phyloP scores from a whole-genome alignment of 1,140 invertebrate species.

The Eubasilissa regina region DNA sequence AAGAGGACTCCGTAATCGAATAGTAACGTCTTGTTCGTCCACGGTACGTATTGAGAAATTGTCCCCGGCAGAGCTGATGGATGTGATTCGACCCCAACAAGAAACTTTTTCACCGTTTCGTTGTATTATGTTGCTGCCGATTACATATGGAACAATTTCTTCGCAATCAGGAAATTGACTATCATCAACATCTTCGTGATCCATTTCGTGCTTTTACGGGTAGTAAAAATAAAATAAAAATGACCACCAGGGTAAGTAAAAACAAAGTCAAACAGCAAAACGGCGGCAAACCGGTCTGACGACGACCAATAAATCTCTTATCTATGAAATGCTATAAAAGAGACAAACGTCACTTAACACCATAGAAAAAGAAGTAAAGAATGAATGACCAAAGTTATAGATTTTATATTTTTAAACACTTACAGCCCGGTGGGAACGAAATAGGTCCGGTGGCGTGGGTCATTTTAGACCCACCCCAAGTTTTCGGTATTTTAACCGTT shows the following conservation, averaged over 20 bases:
- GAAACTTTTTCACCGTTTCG: slow-evolving; percentile 68
- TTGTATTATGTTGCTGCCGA: slow-evolving; percentile 66
- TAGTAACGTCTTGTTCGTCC: slow-evolving; percentile 67
- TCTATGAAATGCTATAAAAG: too few relatives aligned
- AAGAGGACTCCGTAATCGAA: slow-evolving; percentile 65
- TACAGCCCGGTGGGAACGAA: too few relatives aligned
- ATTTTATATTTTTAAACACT: too few relatives aligned
- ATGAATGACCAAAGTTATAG: too few relatives aligned
- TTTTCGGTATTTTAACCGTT: too few relatives aligned
- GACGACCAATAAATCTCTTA: too few relatives aligned
- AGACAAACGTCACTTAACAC: too few relatives aligned
- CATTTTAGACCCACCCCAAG: too few relatives aligned
- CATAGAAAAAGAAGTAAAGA: too few relatives aligned
- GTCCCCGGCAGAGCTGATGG: slow-evolving; percentile 65
- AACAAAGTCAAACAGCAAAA: background rate
- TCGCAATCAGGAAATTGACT: slow-evolving; percentile 69
- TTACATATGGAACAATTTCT: slow-evolving; percentile 68
- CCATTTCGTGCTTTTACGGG: slow-evolving; percentile 60
- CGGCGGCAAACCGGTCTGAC: background rate
- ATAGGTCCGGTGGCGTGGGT: too few relatives aligned
- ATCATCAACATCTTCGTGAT: slow-evolving; percentile 68
- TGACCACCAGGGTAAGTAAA: too few relatives aligned
- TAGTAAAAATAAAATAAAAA: background rate
- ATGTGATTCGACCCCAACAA: slow-evolving; percentile 68
- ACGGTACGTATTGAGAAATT: slow-evolving; percentile 67